Base-by-base conservation (phyloP, 2,888 invertebrate species). In the Mesochorus sp. region DNA sequence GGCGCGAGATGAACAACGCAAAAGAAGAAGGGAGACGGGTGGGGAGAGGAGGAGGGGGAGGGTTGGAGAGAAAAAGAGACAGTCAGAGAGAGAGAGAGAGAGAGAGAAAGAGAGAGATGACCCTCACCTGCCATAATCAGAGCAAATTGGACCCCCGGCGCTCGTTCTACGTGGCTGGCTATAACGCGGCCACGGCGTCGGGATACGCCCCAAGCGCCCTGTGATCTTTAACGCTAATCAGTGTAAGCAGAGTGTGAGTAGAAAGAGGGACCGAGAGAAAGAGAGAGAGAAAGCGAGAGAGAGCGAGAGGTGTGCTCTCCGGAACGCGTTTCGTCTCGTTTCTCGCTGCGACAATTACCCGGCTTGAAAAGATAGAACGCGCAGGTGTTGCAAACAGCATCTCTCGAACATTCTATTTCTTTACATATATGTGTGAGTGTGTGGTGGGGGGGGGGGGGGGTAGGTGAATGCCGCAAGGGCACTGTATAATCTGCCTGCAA, bases 211-310 rank as follows among this genome's bases (percentile, higher is more conserved):
- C 53, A 42, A 82, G 83, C 82, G 84, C 85, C 83, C 82, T 86
- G 85, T 86, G 85, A 85, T 86, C 85, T 85, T 83, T 76, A 79
- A 82, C 82, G 83, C 83, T 86, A 85, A 85, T 83, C 85, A 83
- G 80, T 61, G 71, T 67, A 28, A 61, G 70, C 34, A 6, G 57
- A 83, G 81, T 67, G 76, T 37, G 57, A 67, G 51, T 66, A 70
- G 51, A 49, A 31, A 44, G 37, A 62, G 53, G 55, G 12, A 14
- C 47, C 12, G 10, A 47, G 8, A 39, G 28, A 51, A 19, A 26
- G 34, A 4, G 49, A 10, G 12, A 17, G 37, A 12, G 53, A 44
- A 31, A 21, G 42, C 28, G 66, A 66, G 39, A 17, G 37, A 68
- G 61, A 39, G 51, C n/a, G 8, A 37, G 34, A 39, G 31, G 31